Evolutionary conservation across 2,797 vertebrate genomes (phyloP).

Genomic region (Hydrolagus colliei): DNA sequence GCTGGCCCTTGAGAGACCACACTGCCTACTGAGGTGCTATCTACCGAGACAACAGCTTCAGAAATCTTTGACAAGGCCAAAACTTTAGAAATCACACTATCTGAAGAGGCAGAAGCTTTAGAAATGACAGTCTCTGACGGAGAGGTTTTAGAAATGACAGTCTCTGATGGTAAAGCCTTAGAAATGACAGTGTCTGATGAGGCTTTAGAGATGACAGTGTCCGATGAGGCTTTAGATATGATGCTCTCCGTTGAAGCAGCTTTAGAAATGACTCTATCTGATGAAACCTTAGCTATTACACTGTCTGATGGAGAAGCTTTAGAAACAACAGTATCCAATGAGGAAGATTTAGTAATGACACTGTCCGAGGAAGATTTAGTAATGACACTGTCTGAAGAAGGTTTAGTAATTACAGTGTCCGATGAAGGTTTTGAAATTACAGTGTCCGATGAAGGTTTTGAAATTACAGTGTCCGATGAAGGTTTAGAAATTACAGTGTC

Average conservation of each 20-base stretch:
- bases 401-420: conserved; percentile 31
- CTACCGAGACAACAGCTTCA: conserved; percentile 30
- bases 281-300: conserved; percentile 13
- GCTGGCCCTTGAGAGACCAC: neutral
- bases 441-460: neutral
- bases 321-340: neutral
- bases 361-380: conserved; percentile 37
- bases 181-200: conserved; percentile 41
- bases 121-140: conserved; percentile 15
- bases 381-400: conserved; percentile 36
- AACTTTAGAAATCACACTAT: conserved; percentile 23
- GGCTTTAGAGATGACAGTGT: neutral
- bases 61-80: conserved; percentile 19
- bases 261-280: conserved; percentile 33
- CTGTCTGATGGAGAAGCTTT: neutral
- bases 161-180: neutral
- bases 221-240: rapidly evolving
- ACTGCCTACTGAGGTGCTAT: conserved; percentile 35
- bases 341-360: neutral
- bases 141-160: conserved; percentile 5
- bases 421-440: conserved; percentile 34
- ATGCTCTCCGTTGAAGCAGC: conserved; percentile 21
- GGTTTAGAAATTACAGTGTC: conserved; percentile 18
- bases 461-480: conserved; percentile 2
- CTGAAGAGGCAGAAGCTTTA: neutral